Evolutionary conservation across 2,797 vertebrate genomes (phyloP), one percentile per base, ranked within the genome.

Genomic region (Poecilia wingei): DNA sequence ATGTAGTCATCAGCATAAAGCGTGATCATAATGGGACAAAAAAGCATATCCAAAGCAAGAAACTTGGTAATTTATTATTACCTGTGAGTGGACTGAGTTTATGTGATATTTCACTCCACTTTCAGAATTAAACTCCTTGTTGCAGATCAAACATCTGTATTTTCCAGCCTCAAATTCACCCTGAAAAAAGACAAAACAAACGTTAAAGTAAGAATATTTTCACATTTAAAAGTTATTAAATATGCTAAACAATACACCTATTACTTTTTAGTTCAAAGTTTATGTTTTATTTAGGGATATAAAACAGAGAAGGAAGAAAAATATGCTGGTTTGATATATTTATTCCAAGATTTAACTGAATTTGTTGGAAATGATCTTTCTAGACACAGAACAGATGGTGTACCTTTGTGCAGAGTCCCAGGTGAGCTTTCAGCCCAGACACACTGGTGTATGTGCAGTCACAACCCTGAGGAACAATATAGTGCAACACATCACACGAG

Each of bases 51-150:
- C 61, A 36, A 69, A 45, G 25, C 2, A 45, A 2, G 55, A n/a
- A 0, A 39, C 33, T 0, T 51, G 71, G 20, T 49, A 8, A 10
- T 10, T 45, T 22, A 10, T 41, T 14, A 1, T 64, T 18, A 99
- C 98, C 97, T 99, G 97, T 41, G 97, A 96, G 3, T 99, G 98
- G 83, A 98, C 94, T 18, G 97, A 97, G 93, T 97, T 99, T 93
- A 99, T 99, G 93, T 99, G 98, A 88, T 99, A 99, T 82, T 99
- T 99, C 84, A 98, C 98, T 22, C 98, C 98, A 55, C 98, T 98
- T 90, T 99, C 98, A 0, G 98, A 99, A 86, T 97, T 95, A 86
- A 99, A 98, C 91, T 98, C 98, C 84, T 99, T 99, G 74, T 96
- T 96, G 91, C 98, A 99, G 83, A 99, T 95, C 69, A 98, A 95